Percentiles rank a stretch among this genome's conserved stretches.
These are phyloP conservation scores for Pteropus alecto DNA, from an alignment of 2,113 vertebrate genomes.

Conservation along the genomic window DNA sequence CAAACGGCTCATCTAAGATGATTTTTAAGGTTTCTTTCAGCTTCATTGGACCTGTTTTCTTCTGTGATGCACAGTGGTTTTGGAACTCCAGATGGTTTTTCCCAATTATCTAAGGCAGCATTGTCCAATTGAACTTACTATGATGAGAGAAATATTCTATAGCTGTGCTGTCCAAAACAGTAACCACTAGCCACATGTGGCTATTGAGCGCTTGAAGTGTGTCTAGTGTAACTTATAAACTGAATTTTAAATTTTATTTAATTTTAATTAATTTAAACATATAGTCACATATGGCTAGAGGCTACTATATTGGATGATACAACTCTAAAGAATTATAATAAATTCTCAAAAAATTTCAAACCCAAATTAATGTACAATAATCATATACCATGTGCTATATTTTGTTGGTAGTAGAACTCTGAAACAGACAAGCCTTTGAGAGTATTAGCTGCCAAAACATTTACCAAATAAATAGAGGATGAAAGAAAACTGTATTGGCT, in stretches of 20 bases:
- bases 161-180: background rate
- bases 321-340: background rate
- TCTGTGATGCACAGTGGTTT: background rate
- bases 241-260: constrained; percentile 24
- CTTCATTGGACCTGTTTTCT: background rate
- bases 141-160: background rate
- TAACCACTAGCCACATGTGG: background rate
- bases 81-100: background rate
- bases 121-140: background rate
- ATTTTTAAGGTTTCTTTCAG: background rate
- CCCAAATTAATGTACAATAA: background rate
- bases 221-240: background rate
- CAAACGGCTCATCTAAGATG: background rate
- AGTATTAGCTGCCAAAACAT: background rate
- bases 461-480: background rate
- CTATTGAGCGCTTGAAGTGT: background rate
- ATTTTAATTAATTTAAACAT: constrained; percentile 43
- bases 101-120: background rate
- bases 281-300: background rate
- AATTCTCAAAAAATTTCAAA: background rate
- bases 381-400: background rate
- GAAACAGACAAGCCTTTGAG: background rate
- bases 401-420: background rate
- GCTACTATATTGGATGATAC: too few relatives aligned
- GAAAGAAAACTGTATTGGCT: background rate